phyloP scores from a whole-genome alignment of 2,888 invertebrate genomes.

The Subacronicta megacephala region DNA sequence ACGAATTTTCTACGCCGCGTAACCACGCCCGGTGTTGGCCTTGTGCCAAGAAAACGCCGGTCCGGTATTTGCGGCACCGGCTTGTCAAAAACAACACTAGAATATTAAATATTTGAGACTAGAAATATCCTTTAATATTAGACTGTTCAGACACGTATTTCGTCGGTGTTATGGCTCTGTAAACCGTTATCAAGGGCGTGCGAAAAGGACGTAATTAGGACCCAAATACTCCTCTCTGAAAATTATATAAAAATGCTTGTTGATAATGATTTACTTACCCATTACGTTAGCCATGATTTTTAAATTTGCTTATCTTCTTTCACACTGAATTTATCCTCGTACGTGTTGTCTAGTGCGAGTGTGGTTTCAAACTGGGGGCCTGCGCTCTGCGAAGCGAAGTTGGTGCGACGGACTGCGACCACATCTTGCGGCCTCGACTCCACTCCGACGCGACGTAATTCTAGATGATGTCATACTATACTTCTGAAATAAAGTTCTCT shows the following conservation, averaged over 20 bases:
- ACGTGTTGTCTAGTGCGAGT: conserved; percentile 61
- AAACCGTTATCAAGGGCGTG: conserved; percentile 1
- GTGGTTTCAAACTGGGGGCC: conserved; percentile 64
- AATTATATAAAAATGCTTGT: conserved; percentile 8
- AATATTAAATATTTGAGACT: conserved; percentile 17
- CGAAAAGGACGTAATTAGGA: neutral
- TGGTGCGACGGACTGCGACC: conserved; percentile 51
- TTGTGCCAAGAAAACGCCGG: conserved; percentile 78
- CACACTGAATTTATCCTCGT: conserved; percentile 64
- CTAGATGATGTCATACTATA: conserved; percentile 71
- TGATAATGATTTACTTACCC: conserved; percentile 72
- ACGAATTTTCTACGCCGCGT: conserved; percentile 61
- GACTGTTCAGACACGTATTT: neutral
- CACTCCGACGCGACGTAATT: conserved; percentile 57
- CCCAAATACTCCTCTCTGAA: neutral
- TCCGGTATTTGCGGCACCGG: conserved; percentile 67
- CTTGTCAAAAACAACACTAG: conserved; percentile 60
- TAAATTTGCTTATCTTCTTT: conserved; percentile 59
- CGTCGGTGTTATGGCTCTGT: neutral
- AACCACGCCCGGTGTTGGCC: conserved; percentile 78
- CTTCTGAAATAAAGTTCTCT: conserved; percentile 59
- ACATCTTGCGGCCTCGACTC: conserved; percentile 61
- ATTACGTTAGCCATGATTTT: conserved; percentile 82
- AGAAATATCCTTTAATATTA: conserved; percentile 11
- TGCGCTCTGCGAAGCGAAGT: conserved; percentile 29